Percentiles rank a stretch among this genome's conserved stretches.
phyloP scores from a whole-genome alignment of 2,888 invertebrate genomes.

The Archaeoteleia sp. region DNA sequence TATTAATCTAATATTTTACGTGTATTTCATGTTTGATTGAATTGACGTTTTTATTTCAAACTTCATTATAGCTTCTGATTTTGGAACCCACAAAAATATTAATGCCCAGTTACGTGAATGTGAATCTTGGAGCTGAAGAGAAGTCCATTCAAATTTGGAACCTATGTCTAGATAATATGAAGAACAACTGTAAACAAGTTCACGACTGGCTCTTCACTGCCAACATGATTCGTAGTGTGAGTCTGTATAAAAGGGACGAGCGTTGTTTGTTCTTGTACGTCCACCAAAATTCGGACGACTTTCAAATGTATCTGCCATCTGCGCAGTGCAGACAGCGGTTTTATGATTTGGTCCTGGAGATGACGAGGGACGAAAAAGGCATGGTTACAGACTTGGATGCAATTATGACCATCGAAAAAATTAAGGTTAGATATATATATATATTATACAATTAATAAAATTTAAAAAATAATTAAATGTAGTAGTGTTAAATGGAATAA shows the following conservation, averaged over 20 bases:
- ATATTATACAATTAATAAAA: not conserved
- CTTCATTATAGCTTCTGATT: conserved; percentile 81
- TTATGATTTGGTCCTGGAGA: conserved; percentile 88
- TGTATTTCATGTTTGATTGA: no score
- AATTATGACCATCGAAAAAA: conserved; percentile 83
- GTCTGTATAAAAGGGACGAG: conserved; percentile 96
- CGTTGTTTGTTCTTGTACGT: conserved; percentile 97
- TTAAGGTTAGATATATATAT: conserved; percentile 77
- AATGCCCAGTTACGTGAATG: conserved; percentile 96
- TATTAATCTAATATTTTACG: no score
- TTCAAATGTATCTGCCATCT: conserved; percentile 98
- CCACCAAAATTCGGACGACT: conserved; percentile 98
- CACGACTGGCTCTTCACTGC: conserved; percentile 97
- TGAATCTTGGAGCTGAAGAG: conserved; percentile 95
- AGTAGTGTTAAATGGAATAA: no score
- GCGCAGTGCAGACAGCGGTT: conserved; percentile 88
- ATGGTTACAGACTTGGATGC: conserved; percentile 86
- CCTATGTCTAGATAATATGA: conserved; percentile 86
- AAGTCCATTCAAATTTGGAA: conserved; percentile 93
- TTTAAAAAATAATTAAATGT: no score
- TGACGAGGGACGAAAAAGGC: conserved; percentile 91
- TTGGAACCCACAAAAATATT: conserved; percentile 94
- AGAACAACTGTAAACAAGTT: conserved; percentile 86
- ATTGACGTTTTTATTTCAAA: conserved; percentile 10
- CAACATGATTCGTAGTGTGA: conserved; percentile 90